Evolutionary conservation across 37 sponge, comb jelly and placozoan genomes (phyloP), one percentile per base, ranked within the genome.

Genomic region (Ephydatia muelleri): DNA sequence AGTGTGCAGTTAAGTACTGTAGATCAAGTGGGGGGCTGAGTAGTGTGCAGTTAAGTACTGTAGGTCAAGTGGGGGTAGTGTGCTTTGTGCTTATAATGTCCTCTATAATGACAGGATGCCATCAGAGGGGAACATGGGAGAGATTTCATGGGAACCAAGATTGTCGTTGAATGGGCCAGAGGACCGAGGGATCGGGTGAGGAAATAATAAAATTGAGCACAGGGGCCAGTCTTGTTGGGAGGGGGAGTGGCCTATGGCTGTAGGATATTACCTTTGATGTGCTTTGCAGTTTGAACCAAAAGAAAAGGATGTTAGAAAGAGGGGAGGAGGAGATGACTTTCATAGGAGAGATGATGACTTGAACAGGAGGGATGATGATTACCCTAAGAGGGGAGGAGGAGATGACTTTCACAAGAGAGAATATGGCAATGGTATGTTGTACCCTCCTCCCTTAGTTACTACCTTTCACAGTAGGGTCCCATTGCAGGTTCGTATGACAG

Each of bases 151-250:
- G 94, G 94, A 25, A 36, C 86, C 27, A 70, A 83, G 13, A 93
- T 93, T 49, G 94, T 93, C 16, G 94, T 93, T 25, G 94, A 93
- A 70, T 93, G 94, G 94, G 80, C 94, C 6, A 49, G 91, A 67
- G 88, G 94, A 30, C 80, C 80, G 5, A 83, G 84, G 75, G 84
- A 65, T 9, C 5, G 32, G 81, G 69, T 28, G 27, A 65, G 26
- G 43, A 43, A 43, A 9, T 3, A 3, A 9, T 43, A 6, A 9
- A 6, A 43, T 6, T 9, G 43, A 9, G 43, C 6, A 43, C 6
- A 6, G 6, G 43, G 43, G 43, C 43, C 3, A 9, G 43, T 3
- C 3, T 43, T 9, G 43, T 43, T 3, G 57, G 57, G 16, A 21
- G 16, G 57, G 57, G 57, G 57, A 57, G 0, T 57, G 16, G 57